Evolutionary conservation across 2,113 vertebrate species (phyloP), one percentile per base, ranked within the genome.

Genomic region (Hippopotamus amphibius): DNA sequence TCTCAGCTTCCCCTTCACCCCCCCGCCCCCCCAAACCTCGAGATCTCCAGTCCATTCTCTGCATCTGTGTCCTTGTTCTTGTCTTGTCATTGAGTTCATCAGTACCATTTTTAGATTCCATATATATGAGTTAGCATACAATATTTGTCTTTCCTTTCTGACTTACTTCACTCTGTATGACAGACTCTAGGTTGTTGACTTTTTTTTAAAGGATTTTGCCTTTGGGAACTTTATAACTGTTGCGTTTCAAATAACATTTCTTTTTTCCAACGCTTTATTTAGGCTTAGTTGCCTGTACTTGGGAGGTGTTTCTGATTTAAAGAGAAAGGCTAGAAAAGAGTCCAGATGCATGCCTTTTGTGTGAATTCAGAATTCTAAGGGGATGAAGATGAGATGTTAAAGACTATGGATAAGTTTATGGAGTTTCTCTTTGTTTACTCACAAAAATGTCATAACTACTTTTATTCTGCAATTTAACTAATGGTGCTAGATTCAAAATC

Each of bases 121-220:
- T 37, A 37, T 37, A 37, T 37, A 37, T 37, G 37, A 37, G 37
- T 37, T 37, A 37, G 37, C 37, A 37, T 37, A 37, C 37, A 37
- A 37, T 37, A 37, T 37, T 37, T 37, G 37, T 37, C 37, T 37
- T 37, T 37, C 37, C 37, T 37, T 37, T 37, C 37, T 37, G 37
- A 37, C 37, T 37, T 37, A 37, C 37, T 37, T 37, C 37, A 37
- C 37, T 37, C 37, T 37, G 37, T 37, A 37, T 37, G 37, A 37
- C 37, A 37, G 37, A 37, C 37, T 37, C 37, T 37, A 14, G 22
- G 41, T 50, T 87, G 22, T 84, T 92, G 33, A 76, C 41, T 43
- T 96, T 90, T 81, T 61, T 26, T 74, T 53, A 87, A 94, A 83
- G 46, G 41, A 87, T 63, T 90, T 96, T 97, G 65, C 61, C 46